Evolutionary conservation across 2,113 vertebrate genomes (phyloP).

Genomic region (Clarias batrachus): DNA sequence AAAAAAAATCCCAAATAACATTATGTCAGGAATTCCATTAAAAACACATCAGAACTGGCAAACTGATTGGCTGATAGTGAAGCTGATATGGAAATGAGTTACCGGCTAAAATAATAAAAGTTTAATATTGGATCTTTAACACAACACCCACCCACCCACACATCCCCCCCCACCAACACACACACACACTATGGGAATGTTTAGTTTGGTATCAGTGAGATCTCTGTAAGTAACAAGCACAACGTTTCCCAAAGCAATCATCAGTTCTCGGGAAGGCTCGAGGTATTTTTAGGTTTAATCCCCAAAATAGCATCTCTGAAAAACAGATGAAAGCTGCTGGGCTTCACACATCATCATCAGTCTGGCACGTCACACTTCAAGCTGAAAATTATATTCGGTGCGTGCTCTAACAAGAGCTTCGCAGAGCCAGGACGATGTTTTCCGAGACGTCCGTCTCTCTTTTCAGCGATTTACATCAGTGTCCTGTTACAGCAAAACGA

Average conservation of each 20-base stretch:
- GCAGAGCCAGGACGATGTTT: background rate
- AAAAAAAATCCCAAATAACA: background rate
- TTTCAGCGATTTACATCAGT: background rate
- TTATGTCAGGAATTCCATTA: background rate
- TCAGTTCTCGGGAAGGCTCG: slow-evolving; percentile 7
- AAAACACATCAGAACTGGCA: background rate
- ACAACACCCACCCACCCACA: background rate
- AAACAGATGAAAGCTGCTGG: background rate
- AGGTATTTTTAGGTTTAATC: slow-evolving; percentile 33
- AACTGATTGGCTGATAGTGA: background rate
- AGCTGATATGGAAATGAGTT: background rate
- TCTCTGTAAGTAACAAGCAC: slow-evolving; percentile 26
- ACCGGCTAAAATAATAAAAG: background rate
- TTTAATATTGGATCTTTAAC: background rate
- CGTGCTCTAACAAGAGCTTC: slow-evolving; percentile 16
- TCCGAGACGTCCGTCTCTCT: background rate
- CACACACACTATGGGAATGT: slow-evolving; percentile 22
- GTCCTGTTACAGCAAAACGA: background rate
- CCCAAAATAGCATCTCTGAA: slow-evolving; percentile 42
- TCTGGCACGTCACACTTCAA: slow-evolving; percentile 7
- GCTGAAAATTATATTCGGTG: slow-evolving; percentile 6
- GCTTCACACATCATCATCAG: slow-evolving; percentile 20
- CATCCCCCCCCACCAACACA: background rate
- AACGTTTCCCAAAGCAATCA: slow-evolving; percentile 29
- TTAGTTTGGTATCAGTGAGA: slow-evolving; percentile 24